These are phyloP conservation scores for Cylindroiulus punctatus DNA, from an alignment of 2,888 invertebrate genomes.

Conservation along the genomic window DNA sequence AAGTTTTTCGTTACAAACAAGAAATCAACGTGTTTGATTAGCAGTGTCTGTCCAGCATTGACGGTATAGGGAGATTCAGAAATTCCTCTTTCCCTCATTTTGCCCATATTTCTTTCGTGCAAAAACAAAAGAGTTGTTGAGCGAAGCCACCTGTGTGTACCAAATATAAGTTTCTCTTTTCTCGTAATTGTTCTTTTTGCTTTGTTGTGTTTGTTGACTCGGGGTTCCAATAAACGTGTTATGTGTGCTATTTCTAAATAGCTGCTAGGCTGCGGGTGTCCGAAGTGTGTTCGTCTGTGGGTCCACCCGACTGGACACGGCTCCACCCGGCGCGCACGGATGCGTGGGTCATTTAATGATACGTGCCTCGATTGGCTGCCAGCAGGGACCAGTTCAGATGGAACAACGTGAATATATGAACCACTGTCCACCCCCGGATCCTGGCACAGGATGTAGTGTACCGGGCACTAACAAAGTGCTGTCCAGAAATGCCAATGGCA, in stretches of 20 bases:
- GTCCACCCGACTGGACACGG: slow-evolving; percentile 52
- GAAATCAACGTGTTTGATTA: too few relatives aligned
- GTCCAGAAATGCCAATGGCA: slow-evolving; percentile 60
- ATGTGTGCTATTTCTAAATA: slow-evolving; percentile 39
- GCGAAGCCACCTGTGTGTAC: slow-evolving; percentile 43
- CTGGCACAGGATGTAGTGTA: slow-evolving; percentile 52
- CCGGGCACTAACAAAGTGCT: slow-evolving; percentile 58
- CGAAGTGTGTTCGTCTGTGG: slow-evolving; percentile 43
- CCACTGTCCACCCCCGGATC: slow-evolving; percentile 57
- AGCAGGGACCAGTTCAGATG: slow-evolving; percentile 53
- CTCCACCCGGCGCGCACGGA: slow-evolving; percentile 56
- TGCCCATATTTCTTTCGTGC: neutral
- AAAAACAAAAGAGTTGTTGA: neutral
- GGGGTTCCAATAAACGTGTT: slow-evolving; percentile 48
- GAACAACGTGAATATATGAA: slow-evolving; percentile 58
- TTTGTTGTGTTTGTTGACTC: neutral
- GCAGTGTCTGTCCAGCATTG: too few relatives aligned
- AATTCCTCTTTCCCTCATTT: neutral
- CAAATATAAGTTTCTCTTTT: neutral
- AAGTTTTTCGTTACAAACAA: too few relatives aligned
- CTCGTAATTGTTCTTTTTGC: neutral
- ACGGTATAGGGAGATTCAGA: neutral
- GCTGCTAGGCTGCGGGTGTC: slow-evolving; percentile 54
- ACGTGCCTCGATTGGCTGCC: slow-evolving; percentile 56
- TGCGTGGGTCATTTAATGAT: slow-evolving; percentile 55